A percentile compares a stretch with the other conserved stretches of the same genome.
These are phyloP conservation scores for Anguilla marmorata DNA, from an alignment of 2,797 vertebrate genomes.

Conservation along the genomic window DNA sequence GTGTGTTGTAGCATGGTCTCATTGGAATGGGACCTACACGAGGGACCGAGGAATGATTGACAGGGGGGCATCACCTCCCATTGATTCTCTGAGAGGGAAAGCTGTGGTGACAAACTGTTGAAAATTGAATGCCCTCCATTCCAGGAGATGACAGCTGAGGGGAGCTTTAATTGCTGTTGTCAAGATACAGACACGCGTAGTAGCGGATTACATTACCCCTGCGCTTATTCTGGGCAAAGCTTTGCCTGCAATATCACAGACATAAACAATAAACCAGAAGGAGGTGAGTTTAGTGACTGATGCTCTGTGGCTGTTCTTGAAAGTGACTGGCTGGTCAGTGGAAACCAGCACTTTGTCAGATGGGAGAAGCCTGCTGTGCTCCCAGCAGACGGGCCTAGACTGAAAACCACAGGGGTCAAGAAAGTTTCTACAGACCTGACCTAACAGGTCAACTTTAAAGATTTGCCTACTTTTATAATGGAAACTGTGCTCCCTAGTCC, in stretches of 20 bases:
- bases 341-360: background rate
- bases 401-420: background rate
- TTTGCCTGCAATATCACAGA: conserved; percentile 1
- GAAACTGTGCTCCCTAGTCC: background rate
- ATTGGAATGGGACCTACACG: background rate
- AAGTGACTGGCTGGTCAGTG: background rate
- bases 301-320: background rate
- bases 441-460: background rate
- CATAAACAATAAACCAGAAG: background rate
- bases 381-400: background rate
- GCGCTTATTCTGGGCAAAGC: background rate
- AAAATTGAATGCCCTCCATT: background rate
- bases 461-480: background rate
- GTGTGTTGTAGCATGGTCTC: background rate
- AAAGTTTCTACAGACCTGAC: background rate
- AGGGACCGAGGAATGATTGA: background rate
- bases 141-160: background rate
- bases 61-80: conserved; percentile 9
- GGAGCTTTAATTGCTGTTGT: conserved; percentile 12
- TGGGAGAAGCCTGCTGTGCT: background rate
- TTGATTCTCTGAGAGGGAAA: background rate
- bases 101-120: background rate
- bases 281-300: background rate
- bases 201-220: background rate
- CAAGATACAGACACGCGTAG: conserved; percentile 7